A percentile compares a stretch with the other conserved stretches of the same genome.
phyloP scores from a whole-genome alignment of 2,888 invertebrate genomes.

The Agrochola circellaris region DNA sequence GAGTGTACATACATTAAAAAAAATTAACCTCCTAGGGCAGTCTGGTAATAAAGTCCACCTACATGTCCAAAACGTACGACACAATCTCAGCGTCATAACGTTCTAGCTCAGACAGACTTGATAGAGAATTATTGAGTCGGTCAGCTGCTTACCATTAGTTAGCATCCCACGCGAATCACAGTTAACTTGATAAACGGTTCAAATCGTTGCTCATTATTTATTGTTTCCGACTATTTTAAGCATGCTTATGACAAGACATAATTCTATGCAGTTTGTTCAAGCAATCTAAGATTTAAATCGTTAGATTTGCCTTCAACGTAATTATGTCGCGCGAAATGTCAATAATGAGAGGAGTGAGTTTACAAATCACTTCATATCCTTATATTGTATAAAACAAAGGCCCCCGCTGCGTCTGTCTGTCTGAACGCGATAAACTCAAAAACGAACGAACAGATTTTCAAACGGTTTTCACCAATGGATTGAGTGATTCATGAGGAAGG shows the following conservation, averaged over 20 bases:
- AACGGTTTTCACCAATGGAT: too few relatives aligned
- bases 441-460: too few relatives aligned
- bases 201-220: slow-evolving; percentile 17
- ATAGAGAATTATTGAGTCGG: slow-evolving; percentile 15
- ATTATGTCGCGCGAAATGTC: neutral
- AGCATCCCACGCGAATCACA: slow-evolving; percentile 47
- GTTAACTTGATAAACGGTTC: slow-evolving; percentile 47
- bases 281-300: neutral
- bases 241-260: neutral
- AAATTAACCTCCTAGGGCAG: too few relatives aligned
- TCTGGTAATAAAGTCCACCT: too few relatives aligned
- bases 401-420: too few relatives aligned
- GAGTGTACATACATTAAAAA: too few relatives aligned
- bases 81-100: neutral
- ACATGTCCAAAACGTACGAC: neutral
- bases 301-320: neutral
- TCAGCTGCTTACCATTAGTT: slow-evolving; percentile 25
- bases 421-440: too few relatives aligned
- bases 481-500: too few relatives aligned
- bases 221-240: neutral
- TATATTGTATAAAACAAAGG: too few relatives aligned
- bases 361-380: neutral
- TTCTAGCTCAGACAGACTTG: neutral
- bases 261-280: neutral
- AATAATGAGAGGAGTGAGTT: neutral